A percentile compares a stretch with the other conserved stretches of the same genome.
These are phyloP conservation scores for Porites lutea DNA, from an alignment of 64 coral and sea anemone species.

Conservation along the genomic window DNA sequence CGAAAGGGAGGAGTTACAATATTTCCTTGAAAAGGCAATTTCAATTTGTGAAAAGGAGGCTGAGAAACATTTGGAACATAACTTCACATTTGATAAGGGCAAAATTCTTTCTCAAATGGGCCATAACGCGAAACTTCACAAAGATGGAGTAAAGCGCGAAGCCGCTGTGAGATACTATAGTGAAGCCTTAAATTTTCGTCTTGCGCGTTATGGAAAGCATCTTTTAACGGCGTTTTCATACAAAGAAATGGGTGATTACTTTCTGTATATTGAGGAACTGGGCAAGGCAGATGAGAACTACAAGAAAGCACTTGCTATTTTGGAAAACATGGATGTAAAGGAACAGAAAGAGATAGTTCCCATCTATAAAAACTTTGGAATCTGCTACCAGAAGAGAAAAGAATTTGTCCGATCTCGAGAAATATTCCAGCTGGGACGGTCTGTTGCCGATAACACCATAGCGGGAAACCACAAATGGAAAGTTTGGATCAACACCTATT, in stretches of 20 bases:
- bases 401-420: background rate
- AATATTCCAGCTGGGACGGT: constrained; percentile 29
- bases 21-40: constrained; percentile 10
- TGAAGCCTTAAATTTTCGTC: constrained; percentile 27
- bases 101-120: constrained; percentile 47
- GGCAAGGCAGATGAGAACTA: constrained; percentile 25
- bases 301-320: constrained; percentile 41
- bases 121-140: constrained; percentile 27
- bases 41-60: background rate
- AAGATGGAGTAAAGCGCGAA: background rate
- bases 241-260: constrained; percentile 55
- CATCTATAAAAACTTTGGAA: constrained; percentile 49
- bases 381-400: constrained; percentile 24
- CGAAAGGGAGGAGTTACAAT: background rate
- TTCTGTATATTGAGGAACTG: background rate
- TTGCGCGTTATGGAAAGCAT: constrained; percentile 13
- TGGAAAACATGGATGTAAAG: background rate
- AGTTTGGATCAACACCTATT: constrained; percentile 43
- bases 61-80: background rate
- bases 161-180: constrained; percentile 11
- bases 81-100: constrained; percentile 9
- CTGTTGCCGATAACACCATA: constrained; percentile 30
- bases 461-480: constrained; percentile 63
- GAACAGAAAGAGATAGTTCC: constrained; percentile 63
- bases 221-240: constrained; percentile 62